phyloP scores from a whole-genome alignment of 2,888 invertebrate genomes.

The Amitus sp. region DNA sequence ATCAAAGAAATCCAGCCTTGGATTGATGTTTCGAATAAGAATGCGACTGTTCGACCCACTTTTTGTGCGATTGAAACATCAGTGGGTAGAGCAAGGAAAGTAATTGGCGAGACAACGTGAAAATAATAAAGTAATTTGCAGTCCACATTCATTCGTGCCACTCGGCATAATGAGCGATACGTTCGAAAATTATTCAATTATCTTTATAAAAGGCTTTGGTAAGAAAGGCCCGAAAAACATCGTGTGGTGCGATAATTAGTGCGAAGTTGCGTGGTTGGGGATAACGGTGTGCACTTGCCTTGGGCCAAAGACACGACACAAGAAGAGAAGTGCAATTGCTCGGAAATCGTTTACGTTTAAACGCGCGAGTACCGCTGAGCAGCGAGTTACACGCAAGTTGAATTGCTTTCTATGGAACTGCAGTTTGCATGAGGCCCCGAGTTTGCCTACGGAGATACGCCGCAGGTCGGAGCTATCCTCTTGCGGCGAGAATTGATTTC shows the following conservation, averaged over 20 bases:
- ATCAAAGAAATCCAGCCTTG: too few relatives aligned
- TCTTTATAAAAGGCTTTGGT: neutral
- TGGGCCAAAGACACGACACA: neutral
- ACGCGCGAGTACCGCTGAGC: constrained; percentile 4
- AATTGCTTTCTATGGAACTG: constrained; percentile 9
- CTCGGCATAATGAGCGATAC: too few relatives aligned
- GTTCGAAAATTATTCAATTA: neutral
- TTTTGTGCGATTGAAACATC: too few relatives aligned
- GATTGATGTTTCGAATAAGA: too few relatives aligned
- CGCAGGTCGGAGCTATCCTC: constrained; percentile 6
- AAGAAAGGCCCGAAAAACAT: neutral
- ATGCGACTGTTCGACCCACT: too few relatives aligned
- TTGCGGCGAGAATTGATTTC: neutral
- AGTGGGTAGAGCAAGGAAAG: neutral
- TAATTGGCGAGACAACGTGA: neutral
- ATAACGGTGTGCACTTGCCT: constrained; percentile 2
- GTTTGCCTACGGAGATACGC: neutral
- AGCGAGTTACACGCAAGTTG: neutral
- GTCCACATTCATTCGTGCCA: neutral
- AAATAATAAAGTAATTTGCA: constrained; percentile 1
- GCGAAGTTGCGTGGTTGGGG: constrained; percentile 3
- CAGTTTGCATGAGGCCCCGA: neutral
- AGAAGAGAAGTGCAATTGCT: constrained; percentile 2
- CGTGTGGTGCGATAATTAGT: constrained; percentile 9
- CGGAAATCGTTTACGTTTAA: constrained; percentile 6